Base-by-base conservation (phyloP, 2,797 vertebrate species). In the Catostomus latipinnis region DNA sequence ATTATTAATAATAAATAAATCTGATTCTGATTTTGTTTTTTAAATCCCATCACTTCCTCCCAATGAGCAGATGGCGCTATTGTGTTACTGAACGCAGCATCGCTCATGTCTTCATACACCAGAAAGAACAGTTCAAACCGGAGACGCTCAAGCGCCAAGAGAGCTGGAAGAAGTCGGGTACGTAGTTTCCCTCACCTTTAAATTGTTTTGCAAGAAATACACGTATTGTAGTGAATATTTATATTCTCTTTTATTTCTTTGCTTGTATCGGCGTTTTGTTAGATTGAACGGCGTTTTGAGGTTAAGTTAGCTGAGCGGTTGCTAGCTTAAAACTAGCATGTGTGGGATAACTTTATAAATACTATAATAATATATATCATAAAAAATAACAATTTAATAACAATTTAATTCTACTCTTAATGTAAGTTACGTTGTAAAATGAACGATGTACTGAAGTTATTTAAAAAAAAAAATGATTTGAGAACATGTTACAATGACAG, bases 281-380 rank as follows among this genome's bases (percentile, higher is more conserved):
- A 34, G 34, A 34, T 34, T 34, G 34, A 18, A 1, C 11, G n/a
- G 14, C 5, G 45, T 0, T 43, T 58, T 45, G 56, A 45, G 22
- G 10, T 10, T 11, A 71, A 62, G 76, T 71, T 65, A 78, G 76
- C 58, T 10, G 49, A 71, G 8, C 6, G 12, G 34, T 54, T 54
- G 76, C 76, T 71, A 78, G 46, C 43, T 56, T 46, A 66, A 65
- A 10, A 7, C 9, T 74, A 70, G 48, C 75, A 7, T 53, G 12
- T 58, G 18, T 6, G 9, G 5, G 16, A 57, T 57, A 49, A n/a
- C 7, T 18, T 45, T 4, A 74, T 14, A 34, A 5, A 9, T 43
- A 1, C 6, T 0, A 65, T 0, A 46, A 0, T 54, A 2, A n/a
- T 57, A 4, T 53, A 14, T 13, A 8, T 43, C 46, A 43, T 34